A percentile compares a stretch with the other conserved stretches of the same genome.
Evolutionary conservation across 92 coral and sea anemone genomes (phyloP).

Genomic region (Anthopleura xanthogrammica): DNA sequence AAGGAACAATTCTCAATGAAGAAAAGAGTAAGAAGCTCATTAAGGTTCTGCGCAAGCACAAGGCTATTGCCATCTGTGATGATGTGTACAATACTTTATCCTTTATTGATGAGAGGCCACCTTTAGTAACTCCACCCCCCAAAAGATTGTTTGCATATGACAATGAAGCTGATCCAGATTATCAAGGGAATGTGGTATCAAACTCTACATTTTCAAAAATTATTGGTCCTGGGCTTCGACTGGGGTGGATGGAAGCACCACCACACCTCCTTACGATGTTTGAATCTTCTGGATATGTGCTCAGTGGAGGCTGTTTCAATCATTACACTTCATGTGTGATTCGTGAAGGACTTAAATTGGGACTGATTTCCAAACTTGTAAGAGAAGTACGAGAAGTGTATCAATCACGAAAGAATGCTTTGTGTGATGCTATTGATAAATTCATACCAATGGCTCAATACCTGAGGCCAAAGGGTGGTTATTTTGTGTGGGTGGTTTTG

Average conservation of each 20-base stretch:
- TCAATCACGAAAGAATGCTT: constrained; percentile 52
- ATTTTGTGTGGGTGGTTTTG: constrained; percentile 82
- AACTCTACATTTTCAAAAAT: constrained; percentile 86
- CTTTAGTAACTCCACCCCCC: constrained; percentile 45
- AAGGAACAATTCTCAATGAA: constrained; percentile 55
- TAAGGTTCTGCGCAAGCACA: constrained; percentile 75
- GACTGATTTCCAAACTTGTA: constrained; percentile 65
- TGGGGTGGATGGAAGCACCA: constrained; percentile 97
- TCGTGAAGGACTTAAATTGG: constrained; percentile 74
- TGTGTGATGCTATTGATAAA: constrained; percentile 82
- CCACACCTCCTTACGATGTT: constrained; percentile 41
- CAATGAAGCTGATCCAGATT: constrained; percentile 73
- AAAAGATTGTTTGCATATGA: constrained; percentile 73
- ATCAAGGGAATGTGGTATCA: constrained; percentile 92
- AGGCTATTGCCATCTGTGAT: constrained; percentile 87
- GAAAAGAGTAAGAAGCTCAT: constrained; percentile 67
- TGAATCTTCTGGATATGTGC: constrained; percentile 25
- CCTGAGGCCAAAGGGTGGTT: constrained; percentile 79
- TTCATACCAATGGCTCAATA: constrained; percentile 61
- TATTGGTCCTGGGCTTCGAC: constrained; percentile 85
- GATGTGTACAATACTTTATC: constrained; percentile 59
- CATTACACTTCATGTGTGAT: constrained; percentile 88
- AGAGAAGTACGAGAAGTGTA: constrained; percentile 45
- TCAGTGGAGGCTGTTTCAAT: constrained; percentile 86
- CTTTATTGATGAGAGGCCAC: constrained; percentile 29